Percentiles rank a stretch among this genome's conserved stretches.
Evolutionary conservation across 2,113 vertebrate species (phyloP).

Genomic region (Phoxinus phoxinus): DNA sequence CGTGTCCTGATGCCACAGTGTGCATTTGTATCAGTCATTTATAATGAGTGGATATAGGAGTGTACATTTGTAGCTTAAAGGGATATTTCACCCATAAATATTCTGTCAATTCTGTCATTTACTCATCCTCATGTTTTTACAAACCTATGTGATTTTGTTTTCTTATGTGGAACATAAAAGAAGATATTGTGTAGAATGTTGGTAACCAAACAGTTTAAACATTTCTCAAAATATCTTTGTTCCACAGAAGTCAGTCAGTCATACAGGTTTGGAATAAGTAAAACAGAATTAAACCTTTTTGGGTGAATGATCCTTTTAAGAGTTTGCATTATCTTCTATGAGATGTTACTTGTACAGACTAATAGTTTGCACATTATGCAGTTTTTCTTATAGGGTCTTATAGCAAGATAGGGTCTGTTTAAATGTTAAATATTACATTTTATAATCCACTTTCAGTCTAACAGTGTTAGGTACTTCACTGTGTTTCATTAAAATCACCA

Average conservation of each 20-base stretch:
- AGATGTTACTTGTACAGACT: background rate
- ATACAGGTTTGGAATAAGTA: too few relatives aligned
- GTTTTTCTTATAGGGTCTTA: background rate
- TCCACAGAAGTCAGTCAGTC: background rate
- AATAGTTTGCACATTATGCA: background rate
- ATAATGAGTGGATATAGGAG: conserved; percentile 50
- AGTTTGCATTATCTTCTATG: background rate
- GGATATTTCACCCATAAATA: background rate
- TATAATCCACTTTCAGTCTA: conserved; percentile 56
- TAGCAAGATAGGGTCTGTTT: conserved; percentile 57
- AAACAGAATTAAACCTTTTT: too few relatives aligned
- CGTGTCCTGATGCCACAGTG: conserved; percentile 40
- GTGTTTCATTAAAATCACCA: background rate
- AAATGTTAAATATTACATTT: conserved; percentile 70
- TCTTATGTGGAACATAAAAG: background rate
- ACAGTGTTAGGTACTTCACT: conserved; percentile 30
- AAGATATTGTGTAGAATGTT: background rate
- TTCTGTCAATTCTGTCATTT: background rate
- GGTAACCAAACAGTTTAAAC: background rate
- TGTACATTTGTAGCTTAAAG: background rate
- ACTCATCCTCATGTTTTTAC: background rate
- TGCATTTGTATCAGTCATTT: conserved; percentile 22
- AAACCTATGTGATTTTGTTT: background rate
- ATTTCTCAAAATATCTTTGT: background rate
- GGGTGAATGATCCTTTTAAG: too few relatives aligned